These are phyloP conservation scores for Desmodus rotundus DNA, from an alignment of 2,113 vertebrate genomes.

Conservation along the genomic window DNA sequence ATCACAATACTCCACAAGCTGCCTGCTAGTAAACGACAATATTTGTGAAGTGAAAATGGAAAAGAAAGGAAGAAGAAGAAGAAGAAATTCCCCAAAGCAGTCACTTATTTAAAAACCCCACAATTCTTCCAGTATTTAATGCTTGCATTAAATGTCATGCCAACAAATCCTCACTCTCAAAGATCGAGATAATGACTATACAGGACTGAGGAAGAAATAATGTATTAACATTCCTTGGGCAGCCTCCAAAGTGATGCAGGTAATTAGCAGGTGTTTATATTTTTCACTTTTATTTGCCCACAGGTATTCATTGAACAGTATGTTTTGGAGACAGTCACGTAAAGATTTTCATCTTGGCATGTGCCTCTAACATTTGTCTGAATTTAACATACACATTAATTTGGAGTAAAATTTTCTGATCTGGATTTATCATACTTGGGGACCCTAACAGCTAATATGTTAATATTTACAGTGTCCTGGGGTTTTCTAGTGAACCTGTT, in stretches of 20 bases:
- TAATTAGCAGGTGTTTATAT: constrained; percentile 34
- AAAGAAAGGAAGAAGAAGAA: neutral
- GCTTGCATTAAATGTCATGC: constrained; percentile 5
- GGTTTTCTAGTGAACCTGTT: constrained; percentile 19
- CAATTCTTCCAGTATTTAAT: neutral
- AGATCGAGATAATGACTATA: neutral
- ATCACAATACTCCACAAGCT: neutral
- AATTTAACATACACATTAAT: neutral
- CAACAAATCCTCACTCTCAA: neutral
- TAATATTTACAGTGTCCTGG: neutral
- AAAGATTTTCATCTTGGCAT: constrained; percentile 58
- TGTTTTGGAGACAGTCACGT: neutral
- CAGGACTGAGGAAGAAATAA: neutral
- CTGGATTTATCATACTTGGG: constrained; percentile 38
- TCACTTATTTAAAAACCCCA: neutral
- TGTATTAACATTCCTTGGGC: neutral
- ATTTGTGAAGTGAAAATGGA: neutral
- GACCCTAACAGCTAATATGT: constrained; percentile 21
- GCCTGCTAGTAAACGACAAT: neutral
- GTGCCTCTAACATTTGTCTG: constrained; percentile 40
- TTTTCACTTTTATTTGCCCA: neutral
- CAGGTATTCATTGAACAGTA: neutral
- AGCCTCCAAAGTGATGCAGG: neutral
- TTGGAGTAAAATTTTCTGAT: neutral
- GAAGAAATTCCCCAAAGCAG: neutral